phyloP scores from a whole-genome alignment of 2,888 invertebrate species.

The Drosophila mulleri region DNA sequence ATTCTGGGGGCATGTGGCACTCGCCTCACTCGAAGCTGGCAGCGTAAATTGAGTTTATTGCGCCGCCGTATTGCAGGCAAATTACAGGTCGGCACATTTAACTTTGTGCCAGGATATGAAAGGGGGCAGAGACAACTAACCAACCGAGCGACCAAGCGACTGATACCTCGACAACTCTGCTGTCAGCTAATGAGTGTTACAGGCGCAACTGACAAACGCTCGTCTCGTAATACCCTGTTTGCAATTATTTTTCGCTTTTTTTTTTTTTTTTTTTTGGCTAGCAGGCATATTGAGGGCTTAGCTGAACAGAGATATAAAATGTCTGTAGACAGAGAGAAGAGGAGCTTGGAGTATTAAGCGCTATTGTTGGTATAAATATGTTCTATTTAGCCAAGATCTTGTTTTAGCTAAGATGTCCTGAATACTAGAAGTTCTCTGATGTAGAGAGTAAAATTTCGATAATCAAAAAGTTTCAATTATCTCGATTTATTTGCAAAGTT shows the following conservation, averaged over 20 bases:
- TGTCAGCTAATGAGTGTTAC: constrained; percentile 70
- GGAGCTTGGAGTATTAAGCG: no score
- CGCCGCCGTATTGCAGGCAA: constrained; percentile 80
- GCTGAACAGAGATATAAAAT: neutral
- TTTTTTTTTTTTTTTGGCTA: neutral
- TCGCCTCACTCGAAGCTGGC: constrained; percentile 49
- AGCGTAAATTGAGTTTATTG: constrained; percentile 77
- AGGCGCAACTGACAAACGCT: constrained; percentile 60
- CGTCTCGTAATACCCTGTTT: constrained; percentile 30
- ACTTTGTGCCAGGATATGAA: constrained; percentile 80
- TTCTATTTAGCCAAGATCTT: no score
- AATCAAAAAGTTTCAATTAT: no score
- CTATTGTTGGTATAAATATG: no score
- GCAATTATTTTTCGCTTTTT: neutral
- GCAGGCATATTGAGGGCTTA: constrained; percentile 3
- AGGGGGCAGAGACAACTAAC: constrained; percentile 42
- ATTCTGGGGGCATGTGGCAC: constrained; percentile 66
- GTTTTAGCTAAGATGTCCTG: no score
- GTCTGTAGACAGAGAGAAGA: neutral
- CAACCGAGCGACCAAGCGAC: constrained; percentile 20
- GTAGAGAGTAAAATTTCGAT: no score
- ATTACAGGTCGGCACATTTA: constrained; percentile 82
- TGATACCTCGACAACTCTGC: constrained; percentile 24
- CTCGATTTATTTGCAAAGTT: no score
- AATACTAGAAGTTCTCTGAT: no score